Evolutionary conservation across 2,797 vertebrate genomes (phyloP).

Genomic region (Spinus pinus): DNA sequence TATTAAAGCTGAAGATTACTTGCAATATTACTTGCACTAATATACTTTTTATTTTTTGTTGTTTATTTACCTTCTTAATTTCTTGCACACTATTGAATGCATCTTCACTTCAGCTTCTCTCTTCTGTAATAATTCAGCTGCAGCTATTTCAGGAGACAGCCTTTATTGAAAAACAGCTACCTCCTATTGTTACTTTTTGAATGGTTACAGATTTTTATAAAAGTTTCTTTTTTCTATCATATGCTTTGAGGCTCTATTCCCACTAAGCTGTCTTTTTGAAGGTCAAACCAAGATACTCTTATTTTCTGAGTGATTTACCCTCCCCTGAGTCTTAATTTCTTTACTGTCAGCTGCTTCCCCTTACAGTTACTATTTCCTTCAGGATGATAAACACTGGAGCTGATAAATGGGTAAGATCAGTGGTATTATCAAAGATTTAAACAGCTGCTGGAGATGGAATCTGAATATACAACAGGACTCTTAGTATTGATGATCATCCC

Average conservation of each 20-base stretch:
- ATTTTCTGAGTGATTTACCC: not conserved
- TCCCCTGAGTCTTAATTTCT: not conserved
- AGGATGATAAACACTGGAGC: not conserved
- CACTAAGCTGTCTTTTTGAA: not conserved
- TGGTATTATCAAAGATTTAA: slow-evolving; percentile 20
- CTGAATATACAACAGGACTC: not conserved
- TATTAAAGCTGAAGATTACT: not conserved
- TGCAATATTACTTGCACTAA: not conserved
- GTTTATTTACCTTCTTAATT: not conserved
- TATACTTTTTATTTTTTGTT: not conserved
- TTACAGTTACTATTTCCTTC: not conserved
- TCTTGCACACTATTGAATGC: not conserved
- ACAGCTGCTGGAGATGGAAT: not conserved
- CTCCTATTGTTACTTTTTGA: not conserved
- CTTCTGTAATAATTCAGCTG: not conserved
- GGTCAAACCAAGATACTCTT: not conserved
- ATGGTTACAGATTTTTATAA: not conserved
- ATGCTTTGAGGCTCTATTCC: not conserved
- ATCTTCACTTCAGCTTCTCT: not conserved
- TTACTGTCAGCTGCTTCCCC: not conserved
- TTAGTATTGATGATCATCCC: not conserved
- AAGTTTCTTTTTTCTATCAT: not conserved
- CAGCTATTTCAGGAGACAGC: not conserved
- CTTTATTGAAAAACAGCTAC: not conserved
- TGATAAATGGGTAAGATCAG: not conserved